Evolutionary conservation across 2,113 vertebrate genomes (phyloP).

Genomic region (Danionella cerebrum): DNA sequence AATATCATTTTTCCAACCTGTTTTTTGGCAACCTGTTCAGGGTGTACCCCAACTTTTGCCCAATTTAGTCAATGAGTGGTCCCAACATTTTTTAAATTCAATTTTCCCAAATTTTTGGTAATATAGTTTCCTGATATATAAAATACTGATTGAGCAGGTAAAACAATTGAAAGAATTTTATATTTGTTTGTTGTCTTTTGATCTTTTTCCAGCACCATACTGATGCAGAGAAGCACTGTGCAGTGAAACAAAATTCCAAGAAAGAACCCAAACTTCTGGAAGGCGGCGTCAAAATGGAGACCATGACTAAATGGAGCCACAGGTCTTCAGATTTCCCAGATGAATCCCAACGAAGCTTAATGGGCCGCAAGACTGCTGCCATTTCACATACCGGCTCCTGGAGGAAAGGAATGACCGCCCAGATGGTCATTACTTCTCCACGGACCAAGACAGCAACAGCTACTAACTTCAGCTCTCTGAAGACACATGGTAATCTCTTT

Average conservation of each 20-base stretch:
- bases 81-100: no score
- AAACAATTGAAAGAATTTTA: no score
- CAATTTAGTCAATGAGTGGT: no score
- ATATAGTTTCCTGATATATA: neutral
- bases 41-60: no score
- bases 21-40: no score
- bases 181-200: no score
- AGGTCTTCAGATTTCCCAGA: slow-evolving; percentile 78
- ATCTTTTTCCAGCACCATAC: slow-evolving; percentile 57
- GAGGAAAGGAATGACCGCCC: slow-evolving; percentile 78
- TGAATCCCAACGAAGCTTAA: slow-evolving; percentile 73
- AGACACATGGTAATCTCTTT: slow-evolving; percentile 73
- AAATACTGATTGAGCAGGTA: no score
- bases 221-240: slow-evolving; percentile 76
- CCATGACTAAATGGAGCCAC: slow-evolving; percentile 72
- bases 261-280: slow-evolving; percentile 75
- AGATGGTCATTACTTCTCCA: slow-evolving; percentile 60
- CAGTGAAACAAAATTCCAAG: slow-evolving; percentile 64
- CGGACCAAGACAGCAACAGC: slow-evolving; percentile 65
- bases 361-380: slow-evolving; percentile 61
- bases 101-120: no score
- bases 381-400: slow-evolving; percentile 79
- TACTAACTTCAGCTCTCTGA: slow-evolving; percentile 71
- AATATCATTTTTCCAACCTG: no score
- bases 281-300: slow-evolving; percentile 75